A percentile compares a stretch with the other conserved stretches of the same genome.
Evolutionary conservation across 2,797 vertebrate species (phyloP).

Genomic region (Mycteria americana): DNA sequence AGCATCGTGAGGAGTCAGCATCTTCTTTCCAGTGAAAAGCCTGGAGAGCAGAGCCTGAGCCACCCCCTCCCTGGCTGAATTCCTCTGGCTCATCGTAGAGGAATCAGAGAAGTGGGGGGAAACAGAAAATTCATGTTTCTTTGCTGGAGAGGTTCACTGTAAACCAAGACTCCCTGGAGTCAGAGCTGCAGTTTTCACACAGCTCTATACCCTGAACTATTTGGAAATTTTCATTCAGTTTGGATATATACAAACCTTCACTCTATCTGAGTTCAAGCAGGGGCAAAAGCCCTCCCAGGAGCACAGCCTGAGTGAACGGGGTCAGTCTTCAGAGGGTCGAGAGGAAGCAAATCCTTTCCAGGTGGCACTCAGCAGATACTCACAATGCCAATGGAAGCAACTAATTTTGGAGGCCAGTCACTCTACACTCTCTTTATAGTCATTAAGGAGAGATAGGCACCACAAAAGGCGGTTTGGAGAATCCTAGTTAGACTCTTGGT

Average conservation of each 20-base stretch:
- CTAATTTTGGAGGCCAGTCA: constrained; percentile 12
- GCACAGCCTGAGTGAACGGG: background rate
- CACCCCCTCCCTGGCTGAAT: background rate
- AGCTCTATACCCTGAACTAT: background rate
- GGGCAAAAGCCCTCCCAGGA: constrained; percentile 43
- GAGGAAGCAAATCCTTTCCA: constrained; percentile 42
- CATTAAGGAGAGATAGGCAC: constrained; percentile 5
- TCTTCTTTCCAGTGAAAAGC: constrained; percentile 16
- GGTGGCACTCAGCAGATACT: constrained; percentile 9
- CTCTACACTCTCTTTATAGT: background rate
- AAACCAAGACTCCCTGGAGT: constrained; percentile 41
- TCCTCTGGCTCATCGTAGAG: background rate
- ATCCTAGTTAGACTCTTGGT: background rate
- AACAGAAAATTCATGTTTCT: constrained; percentile 29
- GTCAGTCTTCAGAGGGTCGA: background rate
- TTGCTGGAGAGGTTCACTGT: background rate
- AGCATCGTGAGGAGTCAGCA: background rate
- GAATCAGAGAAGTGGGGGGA: background rate
- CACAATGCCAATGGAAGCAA: background rate
- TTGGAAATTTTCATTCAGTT: constrained; percentile 42
- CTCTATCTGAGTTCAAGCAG: constrained; percentile 47
- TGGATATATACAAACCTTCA: constrained; percentile 55
- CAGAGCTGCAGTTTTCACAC: constrained; percentile 13
- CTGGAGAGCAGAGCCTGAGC: background rate
- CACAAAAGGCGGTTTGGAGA: background rate